Percentiles rank a stretch among this genome's conserved stretches.
These are phyloP conservation scores for Sanderia malayensis DNA, from an alignment of 30 jellyfish, hydroid and myxozoan genomes.

Conservation along the genomic window DNA sequence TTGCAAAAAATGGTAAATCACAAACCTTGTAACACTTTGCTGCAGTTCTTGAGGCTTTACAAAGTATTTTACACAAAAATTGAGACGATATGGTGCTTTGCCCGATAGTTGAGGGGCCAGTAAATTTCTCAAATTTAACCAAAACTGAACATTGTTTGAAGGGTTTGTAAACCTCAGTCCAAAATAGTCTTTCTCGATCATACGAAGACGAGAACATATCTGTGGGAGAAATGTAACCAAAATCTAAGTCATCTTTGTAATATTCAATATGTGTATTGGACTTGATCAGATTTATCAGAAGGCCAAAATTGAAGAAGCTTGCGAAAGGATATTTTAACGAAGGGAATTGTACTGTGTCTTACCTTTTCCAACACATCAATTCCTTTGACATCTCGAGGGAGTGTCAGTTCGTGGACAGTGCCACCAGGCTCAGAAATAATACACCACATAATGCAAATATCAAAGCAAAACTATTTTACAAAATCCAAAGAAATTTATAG, in stretches of 20 bases:
- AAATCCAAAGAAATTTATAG: neutral
- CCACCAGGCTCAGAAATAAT: conserved; percentile 94
- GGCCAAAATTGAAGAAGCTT: no score
- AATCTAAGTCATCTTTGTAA: no score
- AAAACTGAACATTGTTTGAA: conserved; percentile 75
- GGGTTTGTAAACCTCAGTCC: conserved; percentile 88
- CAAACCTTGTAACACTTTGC: conserved; percentile 83
- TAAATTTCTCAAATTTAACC: conserved; percentile 90
- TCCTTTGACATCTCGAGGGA: conserved; percentile 80
- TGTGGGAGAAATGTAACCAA: conserved; percentile 1
- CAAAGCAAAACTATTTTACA: neutral
- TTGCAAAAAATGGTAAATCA: no score
- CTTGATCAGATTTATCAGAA: no score
- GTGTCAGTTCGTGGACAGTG: conserved; percentile 84
- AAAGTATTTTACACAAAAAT: conserved; percentile 72
- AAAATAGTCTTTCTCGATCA: conserved; percentile 91
- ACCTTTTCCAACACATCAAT: conserved; percentile 91
- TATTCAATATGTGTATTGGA: no score
- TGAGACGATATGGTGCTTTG: conserved; percentile 85
- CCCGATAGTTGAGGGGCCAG: conserved; percentile 87
- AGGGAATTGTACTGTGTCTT: conserved; percentile 16
- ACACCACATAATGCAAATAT: conserved; percentile 84
- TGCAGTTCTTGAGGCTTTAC: conserved; percentile 97
- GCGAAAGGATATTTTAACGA: no score
- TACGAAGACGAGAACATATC: conserved; percentile 69